phyloP scores from a whole-genome alignment of 2,888 invertebrate genomes.

The Lepeophtheirus nordmannii region DNA sequence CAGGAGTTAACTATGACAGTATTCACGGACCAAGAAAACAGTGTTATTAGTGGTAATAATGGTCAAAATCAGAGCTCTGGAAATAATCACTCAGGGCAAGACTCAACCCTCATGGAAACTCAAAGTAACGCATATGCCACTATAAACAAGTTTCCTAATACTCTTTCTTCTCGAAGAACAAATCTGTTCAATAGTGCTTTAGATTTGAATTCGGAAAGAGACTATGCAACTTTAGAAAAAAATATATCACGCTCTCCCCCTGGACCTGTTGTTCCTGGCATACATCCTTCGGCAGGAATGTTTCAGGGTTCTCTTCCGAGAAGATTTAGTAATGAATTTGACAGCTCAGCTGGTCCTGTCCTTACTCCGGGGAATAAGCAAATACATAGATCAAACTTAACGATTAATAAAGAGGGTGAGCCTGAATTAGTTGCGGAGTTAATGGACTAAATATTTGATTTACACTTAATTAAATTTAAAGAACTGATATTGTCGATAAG shows the following conservation, averaged over 20 bases:
- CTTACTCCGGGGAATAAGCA: constrained; percentile 29
- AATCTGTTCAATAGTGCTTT: constrained; percentile 7
- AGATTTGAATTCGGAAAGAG: constrained; percentile 15
- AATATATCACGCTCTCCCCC: constrained; percentile 12
- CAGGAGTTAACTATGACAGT: constrained; percentile 87
- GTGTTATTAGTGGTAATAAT: constrained; percentile 25
- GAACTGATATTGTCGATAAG: no score
- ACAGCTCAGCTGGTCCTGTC: constrained; percentile 40
- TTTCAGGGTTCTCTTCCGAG: not conserved
- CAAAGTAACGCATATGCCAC: constrained; percentile 56
- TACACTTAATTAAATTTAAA: no score
- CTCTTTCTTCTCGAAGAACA: constrained; percentile 7
- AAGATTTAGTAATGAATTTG: constrained; percentile 16
- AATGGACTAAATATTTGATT: constrained; percentile 31
- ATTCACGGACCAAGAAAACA: constrained; percentile 49
- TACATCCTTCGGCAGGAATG: constrained; percentile 6
- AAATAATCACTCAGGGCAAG: not conserved
- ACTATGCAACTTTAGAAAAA: constrained; percentile 24
- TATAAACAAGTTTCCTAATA: constrained; percentile 48
- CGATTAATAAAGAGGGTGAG: constrained; percentile 43
- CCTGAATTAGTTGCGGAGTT: constrained; percentile 47
- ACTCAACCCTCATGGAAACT: constrained; percentile 40
- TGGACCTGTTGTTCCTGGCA: constrained; percentile 23
- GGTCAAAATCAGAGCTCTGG: constrained; percentile 4
- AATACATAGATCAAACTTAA: constrained; percentile 37